Percentiles rank a stretch among this genome's conserved stretches.
These are phyloP conservation scores for Thaumatotibia leucotreta DNA, from an alignment of 1,140 invertebrate species.

Conservation along the genomic window DNA sequence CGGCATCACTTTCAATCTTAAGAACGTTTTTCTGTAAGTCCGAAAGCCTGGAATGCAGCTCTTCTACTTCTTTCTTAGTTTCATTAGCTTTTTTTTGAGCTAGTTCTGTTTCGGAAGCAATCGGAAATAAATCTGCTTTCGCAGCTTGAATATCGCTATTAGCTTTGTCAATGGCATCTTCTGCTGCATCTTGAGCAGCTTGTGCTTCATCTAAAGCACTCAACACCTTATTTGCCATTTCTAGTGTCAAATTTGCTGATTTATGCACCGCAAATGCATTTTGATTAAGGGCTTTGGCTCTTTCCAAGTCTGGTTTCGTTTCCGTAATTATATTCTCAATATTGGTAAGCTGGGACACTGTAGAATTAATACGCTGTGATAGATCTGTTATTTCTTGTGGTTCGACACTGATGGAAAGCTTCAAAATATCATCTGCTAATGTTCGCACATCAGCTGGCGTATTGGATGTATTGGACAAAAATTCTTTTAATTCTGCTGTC, in stretches of 20 bases:
- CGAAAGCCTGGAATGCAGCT: conserved; percentile 81
- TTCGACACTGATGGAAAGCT: conserved; percentile 77
- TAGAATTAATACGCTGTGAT: conserved; percentile 89
- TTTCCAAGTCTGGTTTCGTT: conserved; percentile 86
- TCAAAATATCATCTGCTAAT: conserved; percentile 86
- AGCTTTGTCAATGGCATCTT: conserved; percentile 87
- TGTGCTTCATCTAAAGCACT: conserved; percentile 81
- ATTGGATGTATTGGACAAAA: conserved; percentile 85
- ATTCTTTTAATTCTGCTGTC: conserved; percentile 84
- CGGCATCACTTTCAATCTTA: conserved; percentile 82
- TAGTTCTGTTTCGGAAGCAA: conserved; percentile 82
- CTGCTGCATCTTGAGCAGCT: conserved; percentile 86
- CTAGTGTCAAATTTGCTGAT: conserved; percentile 77
- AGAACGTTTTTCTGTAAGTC: conserved; percentile 86
- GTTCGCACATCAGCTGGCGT: conserved; percentile 89
- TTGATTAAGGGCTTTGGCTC: conserved; percentile 85
- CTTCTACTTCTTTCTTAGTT: conserved; percentile 83
- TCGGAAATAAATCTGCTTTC: conserved; percentile 82
- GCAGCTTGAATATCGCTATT: conserved; percentile 86
- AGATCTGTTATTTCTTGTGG: conserved; percentile 91
- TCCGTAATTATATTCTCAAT: conserved; percentile 93
- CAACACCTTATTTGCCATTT: conserved; percentile 78
- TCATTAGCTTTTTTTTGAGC: conserved; percentile 85
- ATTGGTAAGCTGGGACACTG: conserved; percentile 90
- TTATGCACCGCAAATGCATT: conserved; percentile 87